These are phyloP conservation scores for Chionoecetes opilio DNA, from an alignment of 1,140 invertebrate species.

Conservation along the genomic window DNA sequence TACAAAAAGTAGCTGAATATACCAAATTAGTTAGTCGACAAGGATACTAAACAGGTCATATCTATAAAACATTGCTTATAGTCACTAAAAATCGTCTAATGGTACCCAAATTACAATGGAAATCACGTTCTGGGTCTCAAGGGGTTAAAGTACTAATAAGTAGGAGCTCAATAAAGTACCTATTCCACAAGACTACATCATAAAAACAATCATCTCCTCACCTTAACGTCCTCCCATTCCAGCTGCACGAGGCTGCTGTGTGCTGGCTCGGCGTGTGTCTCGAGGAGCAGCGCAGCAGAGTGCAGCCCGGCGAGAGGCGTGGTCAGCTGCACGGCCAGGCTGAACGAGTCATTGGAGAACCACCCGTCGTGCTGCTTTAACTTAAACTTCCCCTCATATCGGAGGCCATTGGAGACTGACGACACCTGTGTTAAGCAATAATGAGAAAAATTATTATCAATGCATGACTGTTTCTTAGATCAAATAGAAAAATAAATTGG, in stretches of 20 bases:
- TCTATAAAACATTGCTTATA: too few relatives aligned
- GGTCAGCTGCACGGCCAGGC: conserved; percentile 6
- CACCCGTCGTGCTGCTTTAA: conserved; percentile 46
- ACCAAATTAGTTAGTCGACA: too few relatives aligned
- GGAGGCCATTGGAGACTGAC: background rate
- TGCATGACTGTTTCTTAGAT: background rate
- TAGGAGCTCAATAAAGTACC: too few relatives aligned
- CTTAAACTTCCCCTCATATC: conserved; percentile 15
- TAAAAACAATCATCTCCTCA: background rate
- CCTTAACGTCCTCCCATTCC: conserved; percentile 63
- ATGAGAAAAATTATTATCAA: background rate
- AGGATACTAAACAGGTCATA: too few relatives aligned
- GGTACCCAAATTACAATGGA: too few relatives aligned
- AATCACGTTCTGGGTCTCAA: too few relatives aligned
- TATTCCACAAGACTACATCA: too few relatives aligned
- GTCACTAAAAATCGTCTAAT: too few relatives aligned
- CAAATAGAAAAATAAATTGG: too few relatives aligned
- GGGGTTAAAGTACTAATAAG: too few relatives aligned
- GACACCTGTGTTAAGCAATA: background rate
- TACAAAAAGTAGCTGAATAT: too few relatives aligned
- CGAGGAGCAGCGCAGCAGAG: conserved; percentile 21
- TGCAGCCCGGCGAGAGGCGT: conserved; percentile 52
- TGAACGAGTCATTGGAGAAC: conserved; percentile 49
- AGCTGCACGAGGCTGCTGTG: background rate
- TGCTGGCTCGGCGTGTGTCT: conserved; percentile 44